These are phyloP conservation scores for Aythya fuligula DNA, from an alignment of 2,797 vertebrate genomes.

Conservation along the genomic window DNA sequence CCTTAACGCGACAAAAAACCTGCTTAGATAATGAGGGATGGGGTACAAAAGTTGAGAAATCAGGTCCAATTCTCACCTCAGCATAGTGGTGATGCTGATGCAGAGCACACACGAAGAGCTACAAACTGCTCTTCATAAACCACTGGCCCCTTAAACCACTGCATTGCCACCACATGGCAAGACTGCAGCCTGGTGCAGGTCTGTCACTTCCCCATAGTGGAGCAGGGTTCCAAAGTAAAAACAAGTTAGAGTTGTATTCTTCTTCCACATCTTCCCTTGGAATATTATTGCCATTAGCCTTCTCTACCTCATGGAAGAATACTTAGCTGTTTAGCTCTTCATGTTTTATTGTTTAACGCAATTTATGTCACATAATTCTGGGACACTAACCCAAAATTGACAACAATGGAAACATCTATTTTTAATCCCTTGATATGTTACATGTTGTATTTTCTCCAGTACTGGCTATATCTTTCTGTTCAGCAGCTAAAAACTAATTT, in stretches of 20 bases:
- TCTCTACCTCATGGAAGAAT: not conserved
- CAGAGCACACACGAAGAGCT: not conserved
- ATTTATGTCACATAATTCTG: not conserved
- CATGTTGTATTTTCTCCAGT: not conserved
- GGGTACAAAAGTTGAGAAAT: not conserved
- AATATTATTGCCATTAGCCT: not conserved
- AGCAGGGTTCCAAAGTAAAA: not conserved
- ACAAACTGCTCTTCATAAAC: too few species aligned
- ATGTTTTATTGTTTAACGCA: not conserved
- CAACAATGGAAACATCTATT: not conserved
- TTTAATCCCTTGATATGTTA: not conserved
- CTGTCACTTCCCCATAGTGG: fast-evolving
- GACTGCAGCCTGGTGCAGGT: not conserved
- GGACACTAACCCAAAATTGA: not conserved
- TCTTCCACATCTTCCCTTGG: not conserved
- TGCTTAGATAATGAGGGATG: fast-evolving
- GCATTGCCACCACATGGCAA: not conserved
- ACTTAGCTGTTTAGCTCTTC: too few species aligned
- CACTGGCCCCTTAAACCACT: not conserved
- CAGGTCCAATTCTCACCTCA: not conserved
- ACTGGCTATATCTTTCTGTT: not conserved
- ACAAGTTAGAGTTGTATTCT: not conserved
- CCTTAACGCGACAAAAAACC: too few species aligned
- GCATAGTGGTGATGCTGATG: too few species aligned
- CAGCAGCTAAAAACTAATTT: not conserved